Percentiles rank a stretch among this genome's conserved stretches.
Evolutionary conservation across 2,888 invertebrate species (phyloP).

Genomic region (Chloroclystis v-ata): DNA sequence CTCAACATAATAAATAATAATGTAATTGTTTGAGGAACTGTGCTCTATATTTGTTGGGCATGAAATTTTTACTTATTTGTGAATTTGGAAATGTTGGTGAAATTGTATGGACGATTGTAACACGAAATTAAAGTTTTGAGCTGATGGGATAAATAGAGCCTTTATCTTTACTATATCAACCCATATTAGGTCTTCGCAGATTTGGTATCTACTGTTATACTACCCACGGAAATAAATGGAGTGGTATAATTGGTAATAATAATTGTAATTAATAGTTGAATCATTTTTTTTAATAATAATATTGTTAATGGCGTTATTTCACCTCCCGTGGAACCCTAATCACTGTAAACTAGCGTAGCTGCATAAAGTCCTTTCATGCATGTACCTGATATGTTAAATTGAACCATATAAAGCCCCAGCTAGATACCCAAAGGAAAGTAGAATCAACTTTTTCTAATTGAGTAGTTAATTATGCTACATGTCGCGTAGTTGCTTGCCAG

Average conservation of each 20-base stretch:
- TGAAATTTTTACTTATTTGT: neutral
- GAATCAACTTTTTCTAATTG: constrained; percentile 27
- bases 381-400: constrained; percentile 10
- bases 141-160: no score
- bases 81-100: no score
- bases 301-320: no score
- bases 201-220: no score
- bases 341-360: neutral
- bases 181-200: no score
- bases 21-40: constrained; percentile 4
- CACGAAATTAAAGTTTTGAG: no score
- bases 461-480: constrained; percentile 26
- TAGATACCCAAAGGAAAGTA: constrained; percentile 19
- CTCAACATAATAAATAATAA: constrained; percentile 4
- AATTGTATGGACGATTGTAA: no score
- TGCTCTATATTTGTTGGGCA: neutral
- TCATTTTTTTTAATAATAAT: no score
- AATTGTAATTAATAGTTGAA: no score
- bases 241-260: no score
- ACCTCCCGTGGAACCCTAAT: neutral
- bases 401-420: constrained; percentile 17
- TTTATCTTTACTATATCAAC: no score
- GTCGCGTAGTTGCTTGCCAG: constrained; percentile 7
- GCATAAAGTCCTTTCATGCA: constrained; percentile 2
- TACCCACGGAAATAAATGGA: no score